Percentiles rank a stretch among this genome's conserved stretches.
phyloP scores from a whole-genome alignment of 2,888 invertebrate genomes.

The Allacma fusca region DNA sequence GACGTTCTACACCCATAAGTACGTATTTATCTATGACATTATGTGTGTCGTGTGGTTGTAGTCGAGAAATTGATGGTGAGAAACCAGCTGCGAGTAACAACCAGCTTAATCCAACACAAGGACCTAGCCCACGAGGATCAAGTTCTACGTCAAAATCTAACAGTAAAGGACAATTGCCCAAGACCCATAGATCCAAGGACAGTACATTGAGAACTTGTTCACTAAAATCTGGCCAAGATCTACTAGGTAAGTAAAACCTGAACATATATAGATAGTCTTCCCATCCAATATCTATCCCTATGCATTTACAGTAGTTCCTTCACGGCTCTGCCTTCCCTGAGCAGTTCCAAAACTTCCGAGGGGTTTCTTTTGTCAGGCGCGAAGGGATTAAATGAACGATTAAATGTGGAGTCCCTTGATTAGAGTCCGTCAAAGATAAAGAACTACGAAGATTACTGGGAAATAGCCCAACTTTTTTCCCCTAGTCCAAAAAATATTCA shows the following conservation, averaged over 20 bases:
- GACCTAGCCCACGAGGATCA: conserved; percentile 39
- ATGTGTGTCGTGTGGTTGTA: conserved; percentile 35
- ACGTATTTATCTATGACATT: conserved; percentile 7
- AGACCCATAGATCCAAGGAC: conserved; percentile 58
- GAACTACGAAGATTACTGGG: neutral
- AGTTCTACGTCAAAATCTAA: conserved; percentile 36
- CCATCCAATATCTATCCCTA: no score
- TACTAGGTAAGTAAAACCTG: conserved; percentile 54
- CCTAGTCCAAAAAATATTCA: neutral
- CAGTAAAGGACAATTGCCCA: conserved; percentile 54
- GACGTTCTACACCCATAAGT: neutral
- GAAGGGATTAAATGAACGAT: conserved; percentile 37
- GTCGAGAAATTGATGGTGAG: conserved; percentile 60
- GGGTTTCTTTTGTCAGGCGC: conserved; percentile 22
- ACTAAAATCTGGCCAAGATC: conserved; percentile 53
- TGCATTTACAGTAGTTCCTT: conserved; percentile 16
- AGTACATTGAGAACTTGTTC: conserved; percentile 49
- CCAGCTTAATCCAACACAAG: conserved; percentile 45
- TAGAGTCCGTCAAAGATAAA: neutral
- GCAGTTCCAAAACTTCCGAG: neutral
- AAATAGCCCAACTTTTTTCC: conserved; percentile 24
- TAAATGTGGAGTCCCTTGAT: conserved; percentile 34
- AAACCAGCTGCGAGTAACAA: conserved; percentile 51
- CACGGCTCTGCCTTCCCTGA: no score
- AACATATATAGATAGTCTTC: neutral